Evolutionary conservation across 2,113 vertebrate species (phyloP), one percentile per base, ranked within the genome.

Genomic region (Odocoileus virginianus): DNA sequence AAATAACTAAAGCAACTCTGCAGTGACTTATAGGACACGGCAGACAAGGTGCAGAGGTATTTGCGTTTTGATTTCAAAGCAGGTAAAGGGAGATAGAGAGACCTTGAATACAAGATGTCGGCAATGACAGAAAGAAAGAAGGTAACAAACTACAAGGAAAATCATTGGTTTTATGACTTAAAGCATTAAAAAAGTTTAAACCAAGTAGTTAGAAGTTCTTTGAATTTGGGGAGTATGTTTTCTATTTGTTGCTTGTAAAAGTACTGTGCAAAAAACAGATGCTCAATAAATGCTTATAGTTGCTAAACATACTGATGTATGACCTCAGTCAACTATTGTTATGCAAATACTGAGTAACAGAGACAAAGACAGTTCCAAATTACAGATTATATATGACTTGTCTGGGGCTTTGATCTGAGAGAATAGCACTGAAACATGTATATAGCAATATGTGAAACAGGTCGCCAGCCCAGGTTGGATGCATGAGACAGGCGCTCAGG

Each of bases 1-100:
- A 52, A 85, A 91, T 96, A 98, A 92, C 52, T 78, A 97, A 87
- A 97, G 0, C 43, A 98, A 94, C 12, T n/a, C 36, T 96, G 45
- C 54, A 30, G 86, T 71, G 87, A 96, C 45, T 81, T 95, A 97
- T 74, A 97, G 28, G 60, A 94, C 43, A 91, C 9, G 76, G 58
- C 3, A 87, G 50, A 97, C 47, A 95, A 89, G 43, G 33, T 94
- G 30, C 89, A 76, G n/a, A 79, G 16, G 10, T 76, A 71, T 93
- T 64, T 91, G 43, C 55, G 96, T 74, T 95, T 93, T 84, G 47
- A 84, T 67, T 96, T 11, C 54, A 93, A 98, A 96, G 58, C 13
- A 60, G 43, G 67, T n/a, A 57, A 95, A 82, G 2, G 36, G 52
- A 96, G 36, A 87, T 15, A 87, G 45, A 84, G 84, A 92, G 81